Conservation (phyloP, 2,797 vertebrate species). For the Myotis pilosus region DNA sequence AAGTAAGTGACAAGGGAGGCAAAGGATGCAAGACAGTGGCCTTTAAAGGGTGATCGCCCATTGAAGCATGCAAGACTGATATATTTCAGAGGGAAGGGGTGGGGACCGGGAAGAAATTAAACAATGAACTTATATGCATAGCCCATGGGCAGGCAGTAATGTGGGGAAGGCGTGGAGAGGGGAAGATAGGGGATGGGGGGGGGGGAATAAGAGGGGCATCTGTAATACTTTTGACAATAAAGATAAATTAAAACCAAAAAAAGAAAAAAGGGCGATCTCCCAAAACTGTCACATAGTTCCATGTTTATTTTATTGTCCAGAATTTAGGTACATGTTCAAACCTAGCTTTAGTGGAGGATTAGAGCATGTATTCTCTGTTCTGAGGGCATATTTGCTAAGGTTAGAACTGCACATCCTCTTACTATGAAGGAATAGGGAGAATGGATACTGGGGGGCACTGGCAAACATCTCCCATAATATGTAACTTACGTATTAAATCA, state of each 20-base stretch:
- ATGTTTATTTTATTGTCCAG: neutral
- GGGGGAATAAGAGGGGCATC: no score
- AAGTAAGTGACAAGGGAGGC: neutral
- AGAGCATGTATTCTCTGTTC: neutral
- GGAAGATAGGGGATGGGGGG: no score
- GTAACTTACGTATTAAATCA: neutral
- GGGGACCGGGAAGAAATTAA: no score
- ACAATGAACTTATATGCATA: no score
- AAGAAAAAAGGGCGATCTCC: neutral
- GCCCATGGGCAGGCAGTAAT: no score
- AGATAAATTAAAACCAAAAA: no score
- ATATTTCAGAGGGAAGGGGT: no score
- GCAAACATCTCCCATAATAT: neutral
- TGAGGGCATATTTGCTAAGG: neutral
- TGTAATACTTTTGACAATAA: no score
- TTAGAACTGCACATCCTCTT: neutral
- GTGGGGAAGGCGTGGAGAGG: no score
- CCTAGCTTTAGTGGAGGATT: neutral
- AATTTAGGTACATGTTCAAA: neutral
- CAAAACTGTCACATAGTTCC: neutral
- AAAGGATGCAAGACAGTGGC: neutral
- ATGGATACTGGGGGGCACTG: neutral
- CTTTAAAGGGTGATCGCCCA: neutral
- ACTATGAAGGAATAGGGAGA: neutral
- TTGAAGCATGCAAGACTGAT: no score